Percentiles rank a stretch among this genome's conserved stretches.
Evolutionary conservation across 2,113 vertebrate species (phyloP).

Genomic region (Alligator sinensis): DNA sequence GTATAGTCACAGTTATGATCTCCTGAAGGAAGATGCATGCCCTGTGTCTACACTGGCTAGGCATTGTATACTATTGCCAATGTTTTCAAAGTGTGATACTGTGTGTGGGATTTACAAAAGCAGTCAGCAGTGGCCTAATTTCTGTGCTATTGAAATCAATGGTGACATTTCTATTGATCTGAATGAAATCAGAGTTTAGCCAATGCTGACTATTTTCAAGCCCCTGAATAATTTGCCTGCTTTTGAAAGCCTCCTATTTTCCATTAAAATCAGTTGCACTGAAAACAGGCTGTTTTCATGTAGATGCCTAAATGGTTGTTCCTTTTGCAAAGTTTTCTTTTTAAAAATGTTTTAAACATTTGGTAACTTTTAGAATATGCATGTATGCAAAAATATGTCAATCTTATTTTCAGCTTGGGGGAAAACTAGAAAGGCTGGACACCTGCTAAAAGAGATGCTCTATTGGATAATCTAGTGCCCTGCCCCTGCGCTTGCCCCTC

Average conservation of each 20-base stretch:
- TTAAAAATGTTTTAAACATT: not conserved
- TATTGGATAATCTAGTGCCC: not conserved
- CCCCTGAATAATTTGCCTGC: not conserved
- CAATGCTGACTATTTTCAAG: not conserved
- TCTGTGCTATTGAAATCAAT: not conserved
- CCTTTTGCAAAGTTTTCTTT: not conserved
- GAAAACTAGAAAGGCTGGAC: not conserved
- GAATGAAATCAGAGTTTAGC: not conserved
- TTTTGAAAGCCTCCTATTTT: not conserved
- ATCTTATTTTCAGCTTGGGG: not conserved
- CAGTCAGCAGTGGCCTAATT: not conserved
- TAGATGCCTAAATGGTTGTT: not conserved
- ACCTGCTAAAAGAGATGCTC: not conserved
- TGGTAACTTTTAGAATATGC: not conserved
- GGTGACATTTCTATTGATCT: not conserved
- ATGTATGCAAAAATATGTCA: not conserved
- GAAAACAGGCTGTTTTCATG: not conserved
- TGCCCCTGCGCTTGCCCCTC: too few species aligned
- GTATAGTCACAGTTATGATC: not conserved
- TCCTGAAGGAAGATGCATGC: not conserved
- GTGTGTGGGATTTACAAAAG: not conserved
- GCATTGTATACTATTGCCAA: not conserved
- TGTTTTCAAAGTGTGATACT: not conserved
- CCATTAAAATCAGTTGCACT: not conserved
- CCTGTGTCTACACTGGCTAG: not conserved